These are phyloP conservation scores for Bubalus kerabau DNA, from an alignment of 2,113 vertebrate species.

Conservation along the genomic window DNA sequence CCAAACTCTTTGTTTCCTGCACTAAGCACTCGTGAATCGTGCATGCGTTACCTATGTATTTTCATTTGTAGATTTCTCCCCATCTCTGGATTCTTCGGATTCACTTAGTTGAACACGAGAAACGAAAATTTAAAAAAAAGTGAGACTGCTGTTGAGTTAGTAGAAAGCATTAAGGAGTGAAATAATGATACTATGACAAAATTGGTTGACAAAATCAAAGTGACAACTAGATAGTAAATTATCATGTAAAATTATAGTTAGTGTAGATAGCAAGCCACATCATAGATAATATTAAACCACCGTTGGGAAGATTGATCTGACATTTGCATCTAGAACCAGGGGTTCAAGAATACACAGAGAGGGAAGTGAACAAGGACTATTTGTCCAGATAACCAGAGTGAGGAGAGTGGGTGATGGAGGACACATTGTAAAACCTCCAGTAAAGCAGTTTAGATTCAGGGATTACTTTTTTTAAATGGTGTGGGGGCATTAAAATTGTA, in stretches of 20 bases:
- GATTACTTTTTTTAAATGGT: neutral
- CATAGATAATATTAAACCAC: neutral
- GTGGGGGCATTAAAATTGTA: neutral
- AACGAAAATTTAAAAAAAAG: neutral
- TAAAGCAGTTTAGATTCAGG: neutral
- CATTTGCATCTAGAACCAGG: neutral
- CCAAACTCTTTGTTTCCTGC: neutral
- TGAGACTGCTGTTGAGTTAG: neutral
- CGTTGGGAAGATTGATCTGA: neutral
- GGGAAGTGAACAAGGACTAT: neutral
- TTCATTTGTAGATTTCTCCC: neutral
- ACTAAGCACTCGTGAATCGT: neutral
- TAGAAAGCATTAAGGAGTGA: neutral
- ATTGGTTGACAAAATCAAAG: neutral
- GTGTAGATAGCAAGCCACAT: neutral
- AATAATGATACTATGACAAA: neutral
- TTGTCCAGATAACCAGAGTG: neutral
- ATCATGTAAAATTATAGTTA: neutral
- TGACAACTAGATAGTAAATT: neutral
- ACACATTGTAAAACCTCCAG: neutral
- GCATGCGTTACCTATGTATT: neutral
- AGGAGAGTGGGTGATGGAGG: neutral
- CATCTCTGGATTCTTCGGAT: neutral
- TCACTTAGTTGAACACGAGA: neutral
- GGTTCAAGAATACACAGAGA: neutral